These are phyloP conservation scores for Sipha maydis DNA, from an alignment of 2,888 invertebrate species.

Conservation along the genomic window DNA sequence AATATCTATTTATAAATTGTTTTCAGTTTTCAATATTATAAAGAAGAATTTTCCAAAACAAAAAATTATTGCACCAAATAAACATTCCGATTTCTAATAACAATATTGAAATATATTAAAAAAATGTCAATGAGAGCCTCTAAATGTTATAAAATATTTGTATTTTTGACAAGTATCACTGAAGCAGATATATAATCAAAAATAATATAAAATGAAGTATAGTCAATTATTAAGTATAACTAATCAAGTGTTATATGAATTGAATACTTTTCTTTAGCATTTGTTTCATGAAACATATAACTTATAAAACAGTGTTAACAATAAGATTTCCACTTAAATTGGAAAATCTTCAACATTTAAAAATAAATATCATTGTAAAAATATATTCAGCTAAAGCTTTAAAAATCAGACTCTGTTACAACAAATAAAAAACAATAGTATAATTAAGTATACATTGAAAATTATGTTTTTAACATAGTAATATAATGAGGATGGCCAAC, in stretches of 20 bases:
- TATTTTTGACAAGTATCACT: no score
- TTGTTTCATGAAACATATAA: not conserved
- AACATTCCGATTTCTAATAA: no score
- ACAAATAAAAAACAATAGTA: constrained; percentile 15
- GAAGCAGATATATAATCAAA: not conserved
- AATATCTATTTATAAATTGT: no score
- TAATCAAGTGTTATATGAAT: not conserved
- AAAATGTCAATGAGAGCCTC: no score
- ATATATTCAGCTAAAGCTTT: constrained; percentile 32
- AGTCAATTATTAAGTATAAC: not conserved
- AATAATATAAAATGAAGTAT: not conserved
- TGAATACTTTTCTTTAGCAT: not conserved
- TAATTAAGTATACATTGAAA: not conserved
- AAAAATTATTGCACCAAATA: no score
- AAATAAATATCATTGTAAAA: constrained; percentile 16
- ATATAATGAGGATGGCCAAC: no score
- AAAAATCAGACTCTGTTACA: constrained; percentile 51
- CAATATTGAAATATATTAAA: no score
- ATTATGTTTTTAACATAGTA: not conserved
- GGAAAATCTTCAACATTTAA: not conserved
- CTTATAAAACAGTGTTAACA: not conserved
- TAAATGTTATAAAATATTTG: no score
- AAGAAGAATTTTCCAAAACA: no score
- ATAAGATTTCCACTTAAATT: not conserved
- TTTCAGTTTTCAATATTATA: no score